phyloP scores from a whole-genome alignment of 1,140 invertebrate genomes.

The Drosophila pseudoananassae region DNA sequence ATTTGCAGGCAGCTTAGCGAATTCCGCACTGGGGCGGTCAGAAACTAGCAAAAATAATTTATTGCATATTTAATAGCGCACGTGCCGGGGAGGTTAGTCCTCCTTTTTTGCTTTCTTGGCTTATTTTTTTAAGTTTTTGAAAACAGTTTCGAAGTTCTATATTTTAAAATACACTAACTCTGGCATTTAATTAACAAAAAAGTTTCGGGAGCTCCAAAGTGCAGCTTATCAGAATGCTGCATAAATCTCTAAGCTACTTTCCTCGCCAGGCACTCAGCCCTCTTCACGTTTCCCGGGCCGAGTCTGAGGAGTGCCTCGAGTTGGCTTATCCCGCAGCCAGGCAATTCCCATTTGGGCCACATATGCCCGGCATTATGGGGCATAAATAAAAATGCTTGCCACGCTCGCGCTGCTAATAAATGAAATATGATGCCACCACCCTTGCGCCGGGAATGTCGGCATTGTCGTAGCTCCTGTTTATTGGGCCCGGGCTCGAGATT shows the following conservation, averaged over 20 bases:
- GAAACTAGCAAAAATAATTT: constrained; percentile 78
- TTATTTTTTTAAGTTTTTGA: constrained; percentile 3
- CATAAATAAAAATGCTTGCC: constrained; percentile 75
- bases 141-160: not conserved
- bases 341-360: constrained; percentile 81
- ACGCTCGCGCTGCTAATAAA: constrained; percentile 76
- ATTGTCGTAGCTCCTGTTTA: constrained; percentile 78
- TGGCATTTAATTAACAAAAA: constrained; percentile 34
- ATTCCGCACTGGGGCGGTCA: constrained; percentile 38
- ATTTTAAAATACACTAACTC: not conserved
- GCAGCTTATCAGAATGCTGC: constrained; percentile 58
- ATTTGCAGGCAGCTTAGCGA: constrained; percentile 83
- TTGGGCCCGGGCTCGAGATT: constrained; percentile 58
- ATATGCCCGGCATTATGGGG: constrained; percentile 79
- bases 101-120: constrained; percentile 9
- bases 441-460: constrained; percentile 9
- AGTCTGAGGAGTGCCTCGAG: constrained; percentile 20
- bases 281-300: not conserved
- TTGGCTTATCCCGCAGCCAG: constrained; percentile 35
- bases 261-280: constrained; percentile 58
- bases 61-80: constrained; percentile 83
- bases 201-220: constrained; percentile 30
- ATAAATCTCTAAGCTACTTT: constrained; percentile 81
- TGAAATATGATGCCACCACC: constrained; percentile 77
- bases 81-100: constrained; percentile 50